These are phyloP conservation scores for Tillus elongatus DNA, from an alignment of 2,888 invertebrate species.

Conservation along the genomic window DNA sequence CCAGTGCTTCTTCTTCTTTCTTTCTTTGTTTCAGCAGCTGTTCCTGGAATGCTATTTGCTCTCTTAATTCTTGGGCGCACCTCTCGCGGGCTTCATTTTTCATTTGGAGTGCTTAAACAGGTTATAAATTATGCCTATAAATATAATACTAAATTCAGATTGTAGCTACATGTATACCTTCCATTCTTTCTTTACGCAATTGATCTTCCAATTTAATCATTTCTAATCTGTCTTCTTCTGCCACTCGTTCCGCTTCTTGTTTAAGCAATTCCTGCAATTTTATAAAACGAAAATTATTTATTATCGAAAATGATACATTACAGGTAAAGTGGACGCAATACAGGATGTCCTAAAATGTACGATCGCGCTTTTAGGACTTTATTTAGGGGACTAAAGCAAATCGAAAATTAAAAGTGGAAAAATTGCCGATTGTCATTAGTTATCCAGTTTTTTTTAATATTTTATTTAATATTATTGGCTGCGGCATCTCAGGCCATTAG, in stretches of 20 bases:
- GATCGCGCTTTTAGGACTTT: too few species aligned
- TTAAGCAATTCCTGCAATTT: slow-evolving; percentile 27
- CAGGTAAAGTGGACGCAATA: too few species aligned
- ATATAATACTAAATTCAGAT: too few species aligned
- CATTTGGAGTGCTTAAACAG: too few species aligned
- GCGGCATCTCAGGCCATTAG: too few species aligned
- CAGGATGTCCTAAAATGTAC: slow-evolving; percentile 10
- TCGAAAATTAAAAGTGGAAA: too few species aligned
- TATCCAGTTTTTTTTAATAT: too few species aligned
- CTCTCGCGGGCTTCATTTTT: not conserved
- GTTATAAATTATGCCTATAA: too few species aligned
- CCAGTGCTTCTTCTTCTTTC: slow-evolving; percentile 33
- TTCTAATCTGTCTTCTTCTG: slow-evolving; percentile 31
- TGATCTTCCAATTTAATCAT: slow-evolving; percentile 28
- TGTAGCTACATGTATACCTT: slow-evolving; percentile 23
- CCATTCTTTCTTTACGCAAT: slow-evolving; percentile 31
- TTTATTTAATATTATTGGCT: too few species aligned
- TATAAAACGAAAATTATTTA: not conserved
- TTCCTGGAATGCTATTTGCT: slow-evolving; percentile 33
- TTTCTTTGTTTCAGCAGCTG: slow-evolving; percentile 28
- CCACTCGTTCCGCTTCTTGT: slow-evolving; percentile 27
- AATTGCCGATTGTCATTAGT: too few species aligned
- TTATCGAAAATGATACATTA: not conserved
- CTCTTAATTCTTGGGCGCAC: slow-evolving; percentile 26
- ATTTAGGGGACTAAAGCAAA: too few species aligned